A percentile compares a stretch with the other conserved stretches of the same genome.
Evolutionary conservation across 2,113 vertebrate genomes (phyloP).

Genomic region (Chaetops frenatus): DNA sequence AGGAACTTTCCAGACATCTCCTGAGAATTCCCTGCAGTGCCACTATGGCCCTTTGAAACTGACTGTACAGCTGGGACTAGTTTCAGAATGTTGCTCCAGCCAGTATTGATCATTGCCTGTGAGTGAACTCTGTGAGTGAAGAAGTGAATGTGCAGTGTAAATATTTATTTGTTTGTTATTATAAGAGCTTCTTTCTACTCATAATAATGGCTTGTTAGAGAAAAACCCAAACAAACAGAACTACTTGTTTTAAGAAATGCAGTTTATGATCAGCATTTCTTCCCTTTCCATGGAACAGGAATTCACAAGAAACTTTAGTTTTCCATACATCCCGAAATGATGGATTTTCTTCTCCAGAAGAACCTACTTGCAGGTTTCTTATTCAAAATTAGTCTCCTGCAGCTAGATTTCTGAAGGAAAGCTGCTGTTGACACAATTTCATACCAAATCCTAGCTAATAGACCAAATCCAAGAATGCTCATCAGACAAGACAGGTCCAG

Average conservation of each 20-base stretch:
- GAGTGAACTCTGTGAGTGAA: background rate
- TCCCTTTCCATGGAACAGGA: background rate
- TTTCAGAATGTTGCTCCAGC: background rate
- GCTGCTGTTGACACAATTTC: background rate
- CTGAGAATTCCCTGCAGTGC: background rate
- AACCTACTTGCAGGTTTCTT: background rate
- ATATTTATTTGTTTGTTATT: background rate
- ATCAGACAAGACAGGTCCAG: background rate
- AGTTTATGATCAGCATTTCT: background rate
- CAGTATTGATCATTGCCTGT: background rate
- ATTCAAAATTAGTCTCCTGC: background rate
- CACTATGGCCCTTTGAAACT: background rate
- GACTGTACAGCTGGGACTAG: background rate
- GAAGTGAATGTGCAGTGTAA: background rate
- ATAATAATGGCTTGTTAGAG: background rate
- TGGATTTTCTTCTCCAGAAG: background rate
- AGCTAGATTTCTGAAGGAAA: background rate
- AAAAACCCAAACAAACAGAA: background rate
- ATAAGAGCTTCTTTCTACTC: background rate
- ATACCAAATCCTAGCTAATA: background rate
- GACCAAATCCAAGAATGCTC: background rate
- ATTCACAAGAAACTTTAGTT: background rate
- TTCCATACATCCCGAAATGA: background rate
- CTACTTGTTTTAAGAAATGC: background rate
- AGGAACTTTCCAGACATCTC: background rate